Percentiles rank a stretch among this genome's conserved stretches.
phyloP scores from a whole-genome alignment of 1,140 invertebrate genomes.

The Zaprionus inermis region DNA sequence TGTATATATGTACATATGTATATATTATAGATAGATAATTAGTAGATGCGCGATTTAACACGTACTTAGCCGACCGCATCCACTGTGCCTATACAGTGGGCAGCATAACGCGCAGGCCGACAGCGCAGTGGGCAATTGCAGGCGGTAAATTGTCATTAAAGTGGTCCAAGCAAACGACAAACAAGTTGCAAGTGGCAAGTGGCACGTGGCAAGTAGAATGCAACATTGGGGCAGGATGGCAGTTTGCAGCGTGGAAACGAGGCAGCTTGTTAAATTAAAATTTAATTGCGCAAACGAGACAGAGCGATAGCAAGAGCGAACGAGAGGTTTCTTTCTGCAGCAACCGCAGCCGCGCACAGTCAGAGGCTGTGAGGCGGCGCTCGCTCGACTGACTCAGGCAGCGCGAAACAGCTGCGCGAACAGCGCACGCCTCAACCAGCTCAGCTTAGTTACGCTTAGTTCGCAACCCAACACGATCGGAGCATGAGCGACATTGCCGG shows the following conservation, averaged over 20 bases:
- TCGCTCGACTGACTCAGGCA: not conserved
- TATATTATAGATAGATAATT: no score
- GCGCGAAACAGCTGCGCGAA: constrained; percentile 24
- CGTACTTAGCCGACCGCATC: not conserved
- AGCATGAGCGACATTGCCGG: constrained; percentile 13
- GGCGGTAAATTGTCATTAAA: constrained; percentile 73
- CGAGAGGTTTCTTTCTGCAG: not conserved
- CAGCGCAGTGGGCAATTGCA: constrained; percentile 15
- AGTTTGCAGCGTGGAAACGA: constrained; percentile 14
- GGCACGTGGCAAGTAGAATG: constrained; percentile 16
- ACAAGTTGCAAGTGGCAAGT: constrained; percentile 6
- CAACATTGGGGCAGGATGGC: constrained; percentile 4
- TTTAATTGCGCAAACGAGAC: constrained; percentile 55
- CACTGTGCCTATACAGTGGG: constrained; percentile 2
- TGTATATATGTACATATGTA: no score
- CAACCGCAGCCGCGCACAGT: constrained; percentile 10
- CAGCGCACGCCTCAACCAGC: not conserved
- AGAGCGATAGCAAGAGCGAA: not conserved
- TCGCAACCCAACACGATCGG: constrained; percentile 11
- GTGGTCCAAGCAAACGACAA: constrained; percentile 9
- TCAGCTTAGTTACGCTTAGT: constrained; percentile 11
- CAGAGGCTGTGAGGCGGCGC: not conserved
- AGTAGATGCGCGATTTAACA: not conserved
- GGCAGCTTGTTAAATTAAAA: constrained; percentile 69
- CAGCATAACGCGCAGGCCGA: not conserved